phyloP scores from a whole-genome alignment of 2,888 invertebrate genomes.

The Ptychoptera contaminata region DNA sequence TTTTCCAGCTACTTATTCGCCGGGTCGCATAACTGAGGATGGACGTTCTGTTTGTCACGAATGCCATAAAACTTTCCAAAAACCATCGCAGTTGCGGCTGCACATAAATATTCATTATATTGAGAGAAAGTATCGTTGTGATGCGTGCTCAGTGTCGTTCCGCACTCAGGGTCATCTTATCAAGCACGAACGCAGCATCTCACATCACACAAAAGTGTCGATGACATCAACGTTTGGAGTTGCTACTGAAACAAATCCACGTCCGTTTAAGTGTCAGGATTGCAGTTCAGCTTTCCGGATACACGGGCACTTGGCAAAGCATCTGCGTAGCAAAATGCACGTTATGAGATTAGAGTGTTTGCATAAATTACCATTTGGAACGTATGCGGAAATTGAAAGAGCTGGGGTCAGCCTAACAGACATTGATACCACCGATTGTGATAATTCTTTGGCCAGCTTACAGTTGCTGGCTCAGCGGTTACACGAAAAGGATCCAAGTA shows the following conservation, averaged over 20 bases:
- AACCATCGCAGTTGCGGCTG: constrained; percentile 74
- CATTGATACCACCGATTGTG: constrained; percentile 92
- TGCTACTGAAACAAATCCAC: constrained; percentile 73
- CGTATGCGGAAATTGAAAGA: constrained; percentile 85
- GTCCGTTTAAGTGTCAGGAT: constrained; percentile 91
- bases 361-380: constrained; percentile 84
- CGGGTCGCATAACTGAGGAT: constrained; percentile 45
- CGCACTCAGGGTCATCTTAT: constrained; percentile 80
- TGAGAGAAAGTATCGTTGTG: constrained; percentile 82
- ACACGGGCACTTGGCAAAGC: constrained; percentile 93
- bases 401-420: constrained; percentile 81
- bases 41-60: constrained; percentile 66
- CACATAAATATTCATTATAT: constrained; percentile 94
- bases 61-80: constrained; percentile 83
- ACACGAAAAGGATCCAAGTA: constrained; percentile 65
- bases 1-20: constrained; percentile 29
- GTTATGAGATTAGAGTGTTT: constrained; percentile 86
- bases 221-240: constrained; percentile 76
- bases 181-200: constrained; percentile 83
- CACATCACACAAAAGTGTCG: constrained; percentile 83
- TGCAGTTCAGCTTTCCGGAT: constrained; percentile 93
- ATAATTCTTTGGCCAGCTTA: constrained; percentile 80
- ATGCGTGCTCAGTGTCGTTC: constrained; percentile 82
- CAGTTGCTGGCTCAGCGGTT: constrained; percentile 65
- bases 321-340: constrained; percentile 90